Evolutionary conservation across 2,888 invertebrate species (phyloP).

Genomic region (Alviniconcha strummeri): DNA sequence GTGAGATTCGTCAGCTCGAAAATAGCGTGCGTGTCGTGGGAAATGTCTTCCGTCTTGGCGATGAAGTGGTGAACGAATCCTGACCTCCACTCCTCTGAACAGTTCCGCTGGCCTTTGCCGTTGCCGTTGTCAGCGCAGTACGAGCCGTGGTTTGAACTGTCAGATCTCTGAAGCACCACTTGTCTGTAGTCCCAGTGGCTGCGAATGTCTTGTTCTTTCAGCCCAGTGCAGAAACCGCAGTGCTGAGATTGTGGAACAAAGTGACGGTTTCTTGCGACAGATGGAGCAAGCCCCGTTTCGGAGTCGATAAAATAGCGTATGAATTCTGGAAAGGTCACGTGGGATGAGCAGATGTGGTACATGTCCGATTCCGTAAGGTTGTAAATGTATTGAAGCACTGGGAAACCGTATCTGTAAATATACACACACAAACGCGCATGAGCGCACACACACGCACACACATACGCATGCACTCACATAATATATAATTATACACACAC

Average conservation of each 20-base stretch:
- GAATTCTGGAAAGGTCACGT: constrained; percentile 4
- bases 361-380: neutral
- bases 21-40: neutral
- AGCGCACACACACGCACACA: neutral
- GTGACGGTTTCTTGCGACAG: neutral
- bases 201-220: neutral
- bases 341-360: neutral
- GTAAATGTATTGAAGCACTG: neutral
- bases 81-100: neutral
- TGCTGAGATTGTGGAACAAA: neutral
- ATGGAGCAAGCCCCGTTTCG: neutral
- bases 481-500: neutral
- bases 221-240: neutral
- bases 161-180: no score
- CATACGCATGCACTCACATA: neutral
- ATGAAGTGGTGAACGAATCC: neutral
- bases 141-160: no score
- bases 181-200: neutral
- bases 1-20: neutral
- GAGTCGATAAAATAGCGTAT: neutral
- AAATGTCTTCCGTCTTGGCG: neutral
- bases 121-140: neutral
- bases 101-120: neutral
- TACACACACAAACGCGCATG: neutral
- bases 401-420: neutral